phyloP scores from a whole-genome alignment of 2,113 vertebrate species.

The Festucalex cinctus region DNA sequence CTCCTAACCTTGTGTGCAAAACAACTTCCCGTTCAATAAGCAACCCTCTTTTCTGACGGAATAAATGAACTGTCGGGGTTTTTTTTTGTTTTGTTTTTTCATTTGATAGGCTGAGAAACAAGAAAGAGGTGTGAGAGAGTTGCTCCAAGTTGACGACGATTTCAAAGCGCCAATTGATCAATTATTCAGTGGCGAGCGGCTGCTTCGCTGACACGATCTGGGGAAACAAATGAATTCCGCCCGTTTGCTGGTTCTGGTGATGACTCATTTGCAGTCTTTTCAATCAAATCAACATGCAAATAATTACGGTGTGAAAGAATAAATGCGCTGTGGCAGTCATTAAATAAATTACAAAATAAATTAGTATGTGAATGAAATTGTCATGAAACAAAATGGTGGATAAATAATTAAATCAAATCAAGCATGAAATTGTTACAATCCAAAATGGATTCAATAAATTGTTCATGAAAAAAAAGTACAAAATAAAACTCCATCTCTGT shows the following conservation, averaged over 20 bases:
- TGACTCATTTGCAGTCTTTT: neutral
- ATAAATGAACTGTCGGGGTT: neutral
- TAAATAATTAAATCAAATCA: no score
- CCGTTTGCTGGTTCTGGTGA: neutral
- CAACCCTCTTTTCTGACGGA: neutral
- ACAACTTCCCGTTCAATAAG: neutral
- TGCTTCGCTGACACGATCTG: neutral
- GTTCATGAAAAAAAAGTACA: neutral
- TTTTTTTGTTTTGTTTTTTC: neutral
- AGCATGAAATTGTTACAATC: no score
- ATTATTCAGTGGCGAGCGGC: neutral
- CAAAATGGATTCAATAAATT: neutral
- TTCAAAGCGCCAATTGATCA: neutral
- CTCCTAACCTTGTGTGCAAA: neutral
- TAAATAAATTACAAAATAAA: neutral
- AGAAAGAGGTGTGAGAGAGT: neutral
- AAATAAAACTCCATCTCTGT: neutral
- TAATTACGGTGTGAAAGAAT: neutral
- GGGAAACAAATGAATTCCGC: neutral
- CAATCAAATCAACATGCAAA: neutral
- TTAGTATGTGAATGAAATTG: no score
- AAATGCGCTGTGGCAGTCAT: no score
- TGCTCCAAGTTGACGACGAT: neutral
- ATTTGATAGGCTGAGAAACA: neutral
- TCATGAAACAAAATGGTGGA: no score